Conservation (phyloP, 2,113 vertebrate genomes). For the Phoxinus phoxinus region DNA sequence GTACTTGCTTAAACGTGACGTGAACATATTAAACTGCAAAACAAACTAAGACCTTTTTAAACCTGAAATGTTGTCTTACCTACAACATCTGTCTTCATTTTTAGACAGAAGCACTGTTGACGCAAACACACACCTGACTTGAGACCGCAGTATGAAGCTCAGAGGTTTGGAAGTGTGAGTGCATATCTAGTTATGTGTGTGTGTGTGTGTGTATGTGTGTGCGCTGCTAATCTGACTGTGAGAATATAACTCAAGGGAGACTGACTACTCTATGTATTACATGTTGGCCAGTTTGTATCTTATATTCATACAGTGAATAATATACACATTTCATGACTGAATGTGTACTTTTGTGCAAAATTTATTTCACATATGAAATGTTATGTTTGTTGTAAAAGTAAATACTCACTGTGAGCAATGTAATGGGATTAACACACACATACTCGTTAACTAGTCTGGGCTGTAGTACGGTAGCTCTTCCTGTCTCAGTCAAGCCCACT, state of each 20-base stretch:
- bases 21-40: background rate
- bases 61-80: constrained; percentile 74
- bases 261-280: constrained; percentile 23
- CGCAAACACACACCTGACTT: constrained; percentile 25
- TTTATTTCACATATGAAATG: background rate
- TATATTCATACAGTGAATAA: background rate
- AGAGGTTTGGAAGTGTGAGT: constrained; percentile 35
- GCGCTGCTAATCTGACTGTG: constrained; percentile 50
- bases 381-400: background rate
- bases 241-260: constrained; percentile 43
- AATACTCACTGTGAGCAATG: constrained; percentile 10
- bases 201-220: constrained; percentile 9
- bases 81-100: constrained; percentile 81
- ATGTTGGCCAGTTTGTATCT: background rate
- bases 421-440: constrained; percentile 53
- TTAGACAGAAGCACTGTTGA: constrained; percentile 62
- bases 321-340: no score
- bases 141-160: constrained; percentile 24
- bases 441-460: constrained; percentile 14
- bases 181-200: constrained; percentile 28
- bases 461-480: background rate
- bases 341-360: background rate
- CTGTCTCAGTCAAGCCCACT: constrained; percentile 18
- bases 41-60: constrained; percentile 10
- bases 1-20: background rate